Percentiles rank a stretch among this genome's conserved stretches.
phyloP scores from a whole-genome alignment of 2,113 vertebrate species.

The Oncorhynchus kisutch region DNA sequence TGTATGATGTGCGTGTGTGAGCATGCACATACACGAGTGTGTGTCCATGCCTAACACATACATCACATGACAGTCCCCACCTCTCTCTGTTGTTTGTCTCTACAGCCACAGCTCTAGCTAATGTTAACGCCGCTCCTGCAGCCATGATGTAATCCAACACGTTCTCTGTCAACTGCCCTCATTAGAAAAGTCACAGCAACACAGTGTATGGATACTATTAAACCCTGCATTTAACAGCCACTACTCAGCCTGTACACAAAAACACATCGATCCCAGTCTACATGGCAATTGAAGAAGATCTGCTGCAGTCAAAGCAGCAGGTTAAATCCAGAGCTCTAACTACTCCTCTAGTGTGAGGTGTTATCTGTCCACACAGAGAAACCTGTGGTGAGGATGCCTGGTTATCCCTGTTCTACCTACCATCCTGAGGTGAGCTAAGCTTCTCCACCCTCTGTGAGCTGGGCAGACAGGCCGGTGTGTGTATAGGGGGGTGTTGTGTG shows the following conservation, averaged over 20 bases:
- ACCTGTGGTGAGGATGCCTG: too few species aligned
- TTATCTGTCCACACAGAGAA: slow-evolving; percentile 57
- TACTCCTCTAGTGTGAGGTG: slow-evolving; percentile 60
- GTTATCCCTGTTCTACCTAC: too few species aligned
- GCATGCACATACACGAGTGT: not conserved
- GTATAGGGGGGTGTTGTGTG: too few species aligned
- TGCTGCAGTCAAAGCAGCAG: not conserved
- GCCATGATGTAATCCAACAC: slow-evolving; percentile 54
- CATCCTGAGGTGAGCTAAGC: too few species aligned
- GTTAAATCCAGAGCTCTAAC: slow-evolving; percentile 32
- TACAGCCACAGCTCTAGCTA: slow-evolving; percentile 23
- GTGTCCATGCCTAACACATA: not conserved
- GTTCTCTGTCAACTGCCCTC: slow-evolving; percentile 52
- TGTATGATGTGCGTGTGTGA: not conserved
- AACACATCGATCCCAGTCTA: not conserved
- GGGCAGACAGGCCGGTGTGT: too few species aligned
- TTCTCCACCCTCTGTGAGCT: too few species aligned
- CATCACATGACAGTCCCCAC: not conserved
- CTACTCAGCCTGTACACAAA: not conserved
- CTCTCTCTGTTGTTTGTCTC: slow-evolving; percentile 45
- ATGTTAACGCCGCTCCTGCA: slow-evolving; percentile 53
- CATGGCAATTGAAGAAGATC: not conserved
- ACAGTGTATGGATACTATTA: slow-evolving; percentile 39
- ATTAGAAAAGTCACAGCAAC: slow-evolving; percentile 66
- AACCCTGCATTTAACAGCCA: not conserved